A percentile compares a stretch with the other conserved stretches of the same genome.
These are phyloP conservation scores for Acropora yongei DNA, from an alignment of 64 coral and sea anemone genomes.

Conservation along the genomic window DNA sequence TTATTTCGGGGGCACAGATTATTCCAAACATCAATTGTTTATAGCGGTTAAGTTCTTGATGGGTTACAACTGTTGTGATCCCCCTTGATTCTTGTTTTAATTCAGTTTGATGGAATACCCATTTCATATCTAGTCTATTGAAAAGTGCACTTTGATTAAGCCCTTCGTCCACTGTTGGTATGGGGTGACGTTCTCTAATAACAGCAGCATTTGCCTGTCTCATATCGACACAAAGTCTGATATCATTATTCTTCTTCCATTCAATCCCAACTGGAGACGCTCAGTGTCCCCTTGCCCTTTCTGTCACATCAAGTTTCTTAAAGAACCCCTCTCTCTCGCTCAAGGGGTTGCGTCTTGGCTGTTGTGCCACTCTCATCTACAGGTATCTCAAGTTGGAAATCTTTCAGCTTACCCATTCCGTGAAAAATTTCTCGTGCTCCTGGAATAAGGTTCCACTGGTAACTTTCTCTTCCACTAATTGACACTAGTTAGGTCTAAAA, in stretches of 20 bases:
- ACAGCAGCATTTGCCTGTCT: neutral
- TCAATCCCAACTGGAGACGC: conserved; percentile 27
- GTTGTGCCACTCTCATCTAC: conserved; percentile 17
- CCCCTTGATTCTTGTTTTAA: conserved; percentile 35
- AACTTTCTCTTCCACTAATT: too few species aligned
- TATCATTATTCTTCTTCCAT: conserved; percentile 20
- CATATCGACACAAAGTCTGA: conserved; percentile 51
- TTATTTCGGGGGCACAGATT: conserved; percentile 43
- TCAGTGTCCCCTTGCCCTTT: conserved; percentile 30
- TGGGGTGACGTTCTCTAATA: conserved; percentile 48
- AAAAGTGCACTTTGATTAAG: conserved; percentile 41
- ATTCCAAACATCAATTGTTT: conserved; percentile 64
- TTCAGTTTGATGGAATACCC: conserved; percentile 42
- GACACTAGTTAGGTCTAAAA: too few species aligned
- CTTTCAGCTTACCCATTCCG: conserved; percentile 56
- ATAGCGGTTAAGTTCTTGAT: conserved; percentile 27
- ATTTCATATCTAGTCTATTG: conserved; percentile 12
- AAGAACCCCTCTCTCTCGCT: conserved; percentile 30
- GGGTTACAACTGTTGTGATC: conserved; percentile 57
- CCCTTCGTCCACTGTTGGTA: conserved; percentile 45
- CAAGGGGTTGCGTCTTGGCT: conserved; percentile 35
- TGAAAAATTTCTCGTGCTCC: conserved; percentile 7
- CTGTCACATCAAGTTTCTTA: conserved; percentile 37
- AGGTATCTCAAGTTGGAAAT: conserved; percentile 53
- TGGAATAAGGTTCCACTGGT: too few species aligned